Percentiles rank a stretch among this genome's conserved stretches.
These are phyloP conservation scores for Notolabrus celidotus DNA, from an alignment of 2,797 vertebrate genomes.

Conservation along the genomic window DNA sequence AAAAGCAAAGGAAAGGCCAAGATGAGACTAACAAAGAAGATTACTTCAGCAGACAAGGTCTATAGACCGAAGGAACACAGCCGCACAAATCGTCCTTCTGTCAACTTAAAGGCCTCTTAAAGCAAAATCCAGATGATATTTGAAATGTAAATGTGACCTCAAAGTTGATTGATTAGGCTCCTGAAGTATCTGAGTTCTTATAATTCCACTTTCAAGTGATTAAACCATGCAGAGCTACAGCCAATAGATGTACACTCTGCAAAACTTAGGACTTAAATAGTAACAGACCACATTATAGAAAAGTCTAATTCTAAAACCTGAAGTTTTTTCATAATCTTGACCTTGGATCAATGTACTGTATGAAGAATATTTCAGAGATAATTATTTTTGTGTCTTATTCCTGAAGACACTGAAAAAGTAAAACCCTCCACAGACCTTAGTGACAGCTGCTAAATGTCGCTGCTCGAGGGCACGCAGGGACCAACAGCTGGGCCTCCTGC, in stretches of 20 bases:
- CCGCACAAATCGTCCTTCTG: neutral
- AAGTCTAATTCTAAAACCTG: too few relatives aligned
- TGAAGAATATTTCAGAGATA: neutral
- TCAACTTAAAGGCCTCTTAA: too few relatives aligned
- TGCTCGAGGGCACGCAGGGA: slow-evolving; percentile 31
- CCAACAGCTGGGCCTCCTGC: slow-evolving; percentile 70
- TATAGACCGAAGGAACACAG: neutral
- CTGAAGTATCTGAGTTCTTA: too few relatives aligned
- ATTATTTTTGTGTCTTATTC: slow-evolving; percentile 21
- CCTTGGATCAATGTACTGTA: too few relatives aligned
- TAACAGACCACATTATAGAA: too few relatives aligned
- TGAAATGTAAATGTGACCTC: neutral
- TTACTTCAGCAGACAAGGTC: slow-evolving; percentile 31
- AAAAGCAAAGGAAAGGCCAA: slow-evolving; percentile 18
- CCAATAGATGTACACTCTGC: too few relatives aligned
- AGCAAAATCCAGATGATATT: too few relatives aligned
- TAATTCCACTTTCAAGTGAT: neutral
- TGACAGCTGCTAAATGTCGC: slow-evolving; percentile 66
- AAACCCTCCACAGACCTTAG: slow-evolving; percentile 15
- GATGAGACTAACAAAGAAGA: slow-evolving; percentile 31
- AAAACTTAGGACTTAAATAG: too few relatives aligned
- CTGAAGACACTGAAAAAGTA: neutral
- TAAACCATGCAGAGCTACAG: neutral
- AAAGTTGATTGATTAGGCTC: too few relatives aligned
- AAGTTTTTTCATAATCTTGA: too few relatives aligned